These are phyloP conservation scores for Anser cygnoides DNA, from an alignment of 2,113 vertebrate genomes.

Conservation along the genomic window DNA sequence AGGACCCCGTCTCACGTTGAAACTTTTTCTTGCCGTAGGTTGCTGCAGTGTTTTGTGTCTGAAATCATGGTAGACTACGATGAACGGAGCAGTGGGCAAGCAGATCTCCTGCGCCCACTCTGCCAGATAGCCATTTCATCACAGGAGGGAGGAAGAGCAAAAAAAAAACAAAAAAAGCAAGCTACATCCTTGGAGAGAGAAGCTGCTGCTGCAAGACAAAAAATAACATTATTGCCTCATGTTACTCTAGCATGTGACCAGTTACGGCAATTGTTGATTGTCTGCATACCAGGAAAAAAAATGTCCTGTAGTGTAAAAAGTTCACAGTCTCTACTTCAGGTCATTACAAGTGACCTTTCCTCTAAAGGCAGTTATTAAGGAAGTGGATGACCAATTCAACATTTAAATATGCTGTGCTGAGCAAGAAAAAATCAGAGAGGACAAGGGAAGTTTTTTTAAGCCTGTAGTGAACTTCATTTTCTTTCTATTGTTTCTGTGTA, in stretches of 20 bases:
- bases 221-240: constrained; percentile 54
- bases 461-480: neutral
- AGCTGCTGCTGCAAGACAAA: constrained; percentile 25
- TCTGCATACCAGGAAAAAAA: constrained; percentile 55
- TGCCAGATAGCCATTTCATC: neutral
- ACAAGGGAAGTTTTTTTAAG: neutral
- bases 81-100: neutral
- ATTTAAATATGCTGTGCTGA: constrained; percentile 18
- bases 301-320: constrained; percentile 24
- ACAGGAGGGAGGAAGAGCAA: neutral
- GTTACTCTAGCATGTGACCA: constrained; percentile 52
- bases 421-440: neutral
- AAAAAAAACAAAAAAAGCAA: neutral
- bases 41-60: fast-evolving
- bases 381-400: neutral
- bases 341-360: constrained; percentile 39
- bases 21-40: neutral
- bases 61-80: fast-evolving
- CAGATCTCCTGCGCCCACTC: neutral
- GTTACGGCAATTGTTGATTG: constrained; percentile 53
- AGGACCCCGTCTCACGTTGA: neutral
- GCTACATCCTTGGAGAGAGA: neutral
- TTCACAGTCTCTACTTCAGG: constrained; percentile 44
- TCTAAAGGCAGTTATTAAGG: neutral
- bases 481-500: neutral